Evolutionary conservation across 2,888 invertebrate species (phyloP).

Genomic region (Eupelmus urozonus): DNA sequence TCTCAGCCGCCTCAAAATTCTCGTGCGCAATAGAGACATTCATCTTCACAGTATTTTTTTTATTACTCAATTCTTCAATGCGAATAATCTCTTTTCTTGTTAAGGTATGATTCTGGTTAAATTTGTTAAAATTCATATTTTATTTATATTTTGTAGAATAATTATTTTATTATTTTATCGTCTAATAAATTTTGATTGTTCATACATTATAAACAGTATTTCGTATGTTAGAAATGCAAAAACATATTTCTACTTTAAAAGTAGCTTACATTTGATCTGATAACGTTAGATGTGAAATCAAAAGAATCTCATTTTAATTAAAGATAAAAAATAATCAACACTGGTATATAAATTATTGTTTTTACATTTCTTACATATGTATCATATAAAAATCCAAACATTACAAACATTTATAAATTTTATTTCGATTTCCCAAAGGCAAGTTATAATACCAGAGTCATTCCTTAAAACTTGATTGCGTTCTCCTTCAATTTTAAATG

Average conservation of each 20-base stretch:
- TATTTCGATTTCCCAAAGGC: background rate
- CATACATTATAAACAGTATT: background rate
- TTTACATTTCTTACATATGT: background rate
- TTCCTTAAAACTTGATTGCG: conserved; percentile 30
- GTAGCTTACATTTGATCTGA: too few relatives aligned
- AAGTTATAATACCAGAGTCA: conserved; percentile 36
- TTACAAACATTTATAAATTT: conserved; percentile 8
- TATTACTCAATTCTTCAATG: conserved; percentile 53
- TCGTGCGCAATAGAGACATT: conserved; percentile 19
- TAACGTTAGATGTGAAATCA: too few relatives aligned
- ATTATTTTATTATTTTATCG: too few relatives aligned
- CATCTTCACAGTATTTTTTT: conserved; percentile 19
- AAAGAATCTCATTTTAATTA: too few relatives aligned
- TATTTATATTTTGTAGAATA: background rate
- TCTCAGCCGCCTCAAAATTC: conserved; percentile 26
- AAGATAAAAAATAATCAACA: too few relatives aligned
- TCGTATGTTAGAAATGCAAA: background rate
- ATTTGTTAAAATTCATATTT: conserved; percentile 1
- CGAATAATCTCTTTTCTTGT: conserved; percentile 44
- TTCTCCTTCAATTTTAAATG: conserved; percentile 49
- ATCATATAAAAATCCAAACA: background rate
- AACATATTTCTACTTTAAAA: background rate
- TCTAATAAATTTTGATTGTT: background rate
- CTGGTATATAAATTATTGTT: too few relatives aligned
- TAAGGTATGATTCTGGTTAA: conserved; percentile 29